Evolutionary conservation across 1,140 invertebrate species (phyloP), one percentile per base, ranked within the genome.

Genomic region (Schlechtendalia chinensis): DNA sequence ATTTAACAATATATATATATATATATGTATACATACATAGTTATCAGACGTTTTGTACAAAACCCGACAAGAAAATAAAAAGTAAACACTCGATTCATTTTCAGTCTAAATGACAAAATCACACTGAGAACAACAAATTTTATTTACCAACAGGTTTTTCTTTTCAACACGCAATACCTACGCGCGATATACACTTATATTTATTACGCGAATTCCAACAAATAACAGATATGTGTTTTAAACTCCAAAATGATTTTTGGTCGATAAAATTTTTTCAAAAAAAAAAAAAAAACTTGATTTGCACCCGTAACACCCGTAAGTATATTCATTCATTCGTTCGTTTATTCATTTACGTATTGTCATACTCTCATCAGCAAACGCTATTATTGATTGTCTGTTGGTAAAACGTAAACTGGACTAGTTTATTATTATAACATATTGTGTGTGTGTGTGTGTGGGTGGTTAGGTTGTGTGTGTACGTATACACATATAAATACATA

Each of bases 61-160:
- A 63, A 61, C 58, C 39, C 58, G 47, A 79, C 75, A 11, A 47
- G 14, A 77, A 77, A 45, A 77, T 59, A 77, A 63, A 79, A 61
- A 47, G 14, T 50, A 50, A 50, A 50, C 5, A 22, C 22, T 58
- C 2, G 22, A 24, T 19, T n/a, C 11, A 8, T 24, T 72, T 72
- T 79, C 75, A 79, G 75, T 79, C 75, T 79, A 79, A 24, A 39
- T 29, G 58, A 61, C 75, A 61, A 72, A 79, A 77, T 61, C 74
- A 77, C 56, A 77, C 61, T n/a, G 47, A 47, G 22, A n/a, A n/a
- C n/a, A 47, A 77, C 39, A 59, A 45, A 71, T 47, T 39, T 39
- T 32, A 32, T 19, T 79, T 63, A 63, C 75, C 45, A 27, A 79
- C 58, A 59, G 47, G 50, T 50, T 72, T 19, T n/a, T 53, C 17